Conservation (phyloP, 1,140 invertebrate species). For the Drosophila trapezifrons region DNA sequence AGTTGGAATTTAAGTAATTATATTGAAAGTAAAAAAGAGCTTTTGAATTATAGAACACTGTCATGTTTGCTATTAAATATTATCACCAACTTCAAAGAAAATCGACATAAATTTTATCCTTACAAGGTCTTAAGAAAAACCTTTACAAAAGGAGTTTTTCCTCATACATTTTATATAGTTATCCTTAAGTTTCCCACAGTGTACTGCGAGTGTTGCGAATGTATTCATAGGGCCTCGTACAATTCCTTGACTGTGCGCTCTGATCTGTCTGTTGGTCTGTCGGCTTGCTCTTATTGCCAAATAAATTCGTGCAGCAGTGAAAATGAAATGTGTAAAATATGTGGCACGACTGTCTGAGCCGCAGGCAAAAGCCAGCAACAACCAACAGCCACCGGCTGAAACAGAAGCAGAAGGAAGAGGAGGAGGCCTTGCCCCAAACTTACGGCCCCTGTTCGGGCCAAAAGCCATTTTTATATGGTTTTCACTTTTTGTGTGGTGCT, state of each 20-base stretch:
- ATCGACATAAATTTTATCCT: no score
- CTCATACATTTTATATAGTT: background rate
- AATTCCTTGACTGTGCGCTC: slow-evolving; percentile 63
- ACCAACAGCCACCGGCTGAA: slow-evolving; percentile 34
- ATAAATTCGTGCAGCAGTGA: slow-evolving; percentile 79
- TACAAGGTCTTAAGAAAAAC: background rate
- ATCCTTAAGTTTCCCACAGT: slow-evolving; percentile 16
- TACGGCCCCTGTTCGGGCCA: slow-evolving; percentile 35
- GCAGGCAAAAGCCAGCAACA: slow-evolving; percentile 27
- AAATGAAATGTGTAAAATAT: slow-evolving; percentile 82
- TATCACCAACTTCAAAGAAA: no score
- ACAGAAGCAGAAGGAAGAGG: background rate
- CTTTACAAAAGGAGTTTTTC: background rate
- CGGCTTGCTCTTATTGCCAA: slow-evolving; percentile 75
- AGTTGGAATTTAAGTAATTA: background rate
- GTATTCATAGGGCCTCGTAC: slow-evolving; percentile 66
- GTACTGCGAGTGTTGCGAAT: slow-evolving; percentile 27
- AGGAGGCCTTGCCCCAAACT: slow-evolving; percentile 56
- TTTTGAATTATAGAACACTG: no score
- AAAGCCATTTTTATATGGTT: slow-evolving; percentile 66
- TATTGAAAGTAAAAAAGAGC: no score
- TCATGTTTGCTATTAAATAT: no score
- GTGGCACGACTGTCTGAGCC: slow-evolving; percentile 63
- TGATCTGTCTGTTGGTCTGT: slow-evolving; percentile 44
- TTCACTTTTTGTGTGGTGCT: slow-evolving; percentile 61